These are phyloP conservation scores for Sinhomidia bicolor DNA, from an alignment of 2,888 invertebrate species.

Conservation along the genomic window DNA sequence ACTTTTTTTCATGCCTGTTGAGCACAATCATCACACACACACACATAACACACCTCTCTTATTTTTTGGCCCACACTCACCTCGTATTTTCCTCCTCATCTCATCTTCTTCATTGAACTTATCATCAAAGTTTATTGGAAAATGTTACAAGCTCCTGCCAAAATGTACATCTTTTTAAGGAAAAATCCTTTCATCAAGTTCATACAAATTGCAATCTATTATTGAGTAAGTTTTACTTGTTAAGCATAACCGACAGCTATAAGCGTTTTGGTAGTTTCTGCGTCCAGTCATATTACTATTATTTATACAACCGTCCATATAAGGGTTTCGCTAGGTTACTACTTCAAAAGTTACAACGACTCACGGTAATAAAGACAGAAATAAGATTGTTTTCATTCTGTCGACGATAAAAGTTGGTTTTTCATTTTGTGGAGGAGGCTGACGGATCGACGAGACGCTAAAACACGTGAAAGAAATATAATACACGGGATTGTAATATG, in stretches of 20 bases:
- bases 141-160: neutral
- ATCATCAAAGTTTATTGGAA: neutral
- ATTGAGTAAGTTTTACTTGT: neutral
- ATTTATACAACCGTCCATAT: no score
- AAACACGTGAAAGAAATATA: neutral
- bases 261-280: neutral
- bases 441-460: neutral
- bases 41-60: neutral
- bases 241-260: neutral
- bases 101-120: constrained; percentile 2
- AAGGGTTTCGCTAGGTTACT: no score
- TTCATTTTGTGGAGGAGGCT: neutral
- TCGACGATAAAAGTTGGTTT: neutral
- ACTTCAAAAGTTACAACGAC: constrained; percentile 9
- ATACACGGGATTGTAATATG: neutral
- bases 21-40: neutral
- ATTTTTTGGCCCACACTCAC: constrained; percentile 26
- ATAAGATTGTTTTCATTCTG: neutral
- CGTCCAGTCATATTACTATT: no score
- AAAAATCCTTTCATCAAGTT: neutral
- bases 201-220: neutral
- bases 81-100: constrained; percentile 1
- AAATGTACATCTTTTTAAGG: constrained; percentile 5
- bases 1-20: constrained; percentile 20
- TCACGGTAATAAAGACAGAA: neutral